Evolutionary conservation across 2,113 vertebrate genomes (phyloP).

Genomic region (Jaculus jaculus): DNA sequence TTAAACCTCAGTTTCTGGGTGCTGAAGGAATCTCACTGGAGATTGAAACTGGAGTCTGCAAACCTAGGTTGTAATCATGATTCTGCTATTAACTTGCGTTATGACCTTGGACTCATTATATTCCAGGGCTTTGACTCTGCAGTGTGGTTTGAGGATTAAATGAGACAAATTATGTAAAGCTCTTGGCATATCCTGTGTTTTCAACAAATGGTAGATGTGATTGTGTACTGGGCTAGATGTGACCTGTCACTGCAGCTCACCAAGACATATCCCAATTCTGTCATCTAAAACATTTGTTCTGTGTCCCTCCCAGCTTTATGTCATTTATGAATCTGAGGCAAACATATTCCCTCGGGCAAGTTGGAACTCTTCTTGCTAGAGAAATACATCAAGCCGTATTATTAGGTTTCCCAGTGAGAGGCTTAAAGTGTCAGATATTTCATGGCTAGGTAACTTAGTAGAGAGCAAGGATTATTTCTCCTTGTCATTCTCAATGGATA

Average conservation of each 20-base stretch:
- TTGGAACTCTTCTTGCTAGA: conserved; percentile 8
- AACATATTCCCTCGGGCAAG: conserved; percentile 39
- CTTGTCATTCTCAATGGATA: conserved; percentile 47
- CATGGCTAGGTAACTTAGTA: conserved; percentile 30
- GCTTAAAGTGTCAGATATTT: neutral
- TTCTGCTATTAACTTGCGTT: conserved; percentile 11
- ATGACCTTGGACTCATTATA: conserved; percentile 44
- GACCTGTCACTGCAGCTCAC: conserved; percentile 46
- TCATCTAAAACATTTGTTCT: conserved; percentile 42
- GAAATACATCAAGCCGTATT: conserved; percentile 52
- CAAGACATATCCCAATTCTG: conserved; percentile 26
- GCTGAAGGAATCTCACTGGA: conserved; percentile 14
- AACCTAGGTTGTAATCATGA: conserved; percentile 6
- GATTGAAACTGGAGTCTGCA: neutral
- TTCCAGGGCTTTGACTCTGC: conserved; percentile 2
- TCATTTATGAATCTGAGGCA: conserved; percentile 41
- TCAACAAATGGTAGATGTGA: conserved; percentile 6
- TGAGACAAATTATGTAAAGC: conserved; percentile 55
- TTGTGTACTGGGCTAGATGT: conserved; percentile 39
- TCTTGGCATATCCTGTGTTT: conserved; percentile 32
- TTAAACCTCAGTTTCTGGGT: conserved; percentile 41
- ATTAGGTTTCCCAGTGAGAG: conserved; percentile 50
- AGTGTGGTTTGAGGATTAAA: conserved; percentile 13
- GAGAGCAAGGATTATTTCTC: conserved; percentile 22
- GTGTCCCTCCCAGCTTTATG: conserved; percentile 35